Percentiles rank a stretch among this genome's conserved stretches.
Evolutionary conservation across 2,113 vertebrate species (phyloP).

Genomic region (Nannospalax galili): DNA sequence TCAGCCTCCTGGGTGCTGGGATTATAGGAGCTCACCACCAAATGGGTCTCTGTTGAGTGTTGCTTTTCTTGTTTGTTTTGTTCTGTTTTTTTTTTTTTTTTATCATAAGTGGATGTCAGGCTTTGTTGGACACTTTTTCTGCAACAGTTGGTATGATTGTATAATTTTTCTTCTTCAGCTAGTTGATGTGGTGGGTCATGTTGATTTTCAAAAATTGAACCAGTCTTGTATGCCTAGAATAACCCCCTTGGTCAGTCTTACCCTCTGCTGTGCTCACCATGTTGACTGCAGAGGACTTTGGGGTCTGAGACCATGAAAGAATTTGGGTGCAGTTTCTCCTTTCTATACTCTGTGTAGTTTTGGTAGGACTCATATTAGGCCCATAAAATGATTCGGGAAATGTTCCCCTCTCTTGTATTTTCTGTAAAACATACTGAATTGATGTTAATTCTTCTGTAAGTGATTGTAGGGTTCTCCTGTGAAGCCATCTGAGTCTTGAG

Average conservation of each 20-base stretch:
- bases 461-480: background rate
- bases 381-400: background rate
- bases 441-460: background rate
- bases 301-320: too few species aligned
- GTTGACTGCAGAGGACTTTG: background rate
- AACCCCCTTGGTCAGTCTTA: too few species aligned
- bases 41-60: too few species aligned
- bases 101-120: background rate
- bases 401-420: background rate
- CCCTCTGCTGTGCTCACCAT: background rate
- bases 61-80: too few species aligned
- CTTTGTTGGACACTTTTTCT: background rate
- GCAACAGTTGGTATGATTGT: too few species aligned
- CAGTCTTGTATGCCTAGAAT: too few species aligned
- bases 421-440: background rate
- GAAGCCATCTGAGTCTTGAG: background rate
- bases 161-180: too few species aligned
- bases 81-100: too few species aligned
- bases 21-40: too few species aligned
- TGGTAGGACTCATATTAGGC: background rate
- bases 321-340: background rate
- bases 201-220: background rate
- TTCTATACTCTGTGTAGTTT: background rate
- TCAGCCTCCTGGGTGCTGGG: too few species aligned
- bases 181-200: accelerated